Evolutionary conservation across 2,113 vertebrate species (phyloP), one percentile per base, ranked within the genome.

Genomic region (Laticauda laticaudata): DNA sequence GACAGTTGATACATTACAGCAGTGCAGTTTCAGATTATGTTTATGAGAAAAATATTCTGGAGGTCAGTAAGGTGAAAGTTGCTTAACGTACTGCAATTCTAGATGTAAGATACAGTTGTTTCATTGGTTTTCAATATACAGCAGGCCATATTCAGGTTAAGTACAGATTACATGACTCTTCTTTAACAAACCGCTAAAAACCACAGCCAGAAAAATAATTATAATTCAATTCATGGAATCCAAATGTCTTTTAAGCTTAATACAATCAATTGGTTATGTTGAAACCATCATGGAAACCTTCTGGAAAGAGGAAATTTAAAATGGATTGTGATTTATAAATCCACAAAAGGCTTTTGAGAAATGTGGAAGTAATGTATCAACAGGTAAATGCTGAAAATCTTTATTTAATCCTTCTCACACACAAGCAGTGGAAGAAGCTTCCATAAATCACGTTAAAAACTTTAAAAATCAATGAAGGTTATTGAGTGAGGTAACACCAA

Each of bases 211-310:
- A 61, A 92, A 24, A 39, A 11, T 56, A 56, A 56, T 89, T 89
- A 86, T 91, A 91, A 64, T 59, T 14, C 85, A n/a, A 45, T 0
- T 54, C 0, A 0, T 1, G 0, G 1, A 26, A 11, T 9, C 51
- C 24, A 85, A 69, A 56, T 56, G 57, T n/a, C 53, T 88, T 45
- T 24, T 87, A 95, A 85, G 93, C 2, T 11, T 91, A 94, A n/a
- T 39, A 87, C 0, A 0, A 0, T 89, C 57, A 54, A 9, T 87
- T 39, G 59, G 39, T 18, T 4, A 12, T 34, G 59, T 9, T 61
- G 45, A 55, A 64, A 5, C 18, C 48, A 48, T 87, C 75, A 89
- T 59, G 85, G 61, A 87, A 48, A 87, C 12, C 11, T 87, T 4
- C 0, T 23, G n/a, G 26, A 56, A 81, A 53, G 34, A 26, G 8